A percentile compares a stretch with the other conserved stretches of the same genome.
Evolutionary conservation across 2,888 invertebrate species (phyloP).

Genomic region (Scaptomyza caliginosa): DNA sequence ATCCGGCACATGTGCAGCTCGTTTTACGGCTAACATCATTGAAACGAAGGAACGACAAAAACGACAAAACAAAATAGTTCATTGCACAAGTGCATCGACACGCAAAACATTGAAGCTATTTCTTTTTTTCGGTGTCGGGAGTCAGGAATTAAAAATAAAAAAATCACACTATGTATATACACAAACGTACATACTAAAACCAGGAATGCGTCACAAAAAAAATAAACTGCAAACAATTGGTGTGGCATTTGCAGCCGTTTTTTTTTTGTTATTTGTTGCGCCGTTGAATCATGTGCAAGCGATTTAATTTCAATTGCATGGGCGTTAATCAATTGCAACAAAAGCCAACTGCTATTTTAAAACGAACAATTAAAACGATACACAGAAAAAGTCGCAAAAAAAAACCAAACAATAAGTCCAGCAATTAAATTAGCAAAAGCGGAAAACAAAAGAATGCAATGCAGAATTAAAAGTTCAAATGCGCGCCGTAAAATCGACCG

Average conservation of each 20-base stretch:
- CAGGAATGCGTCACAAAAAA: constrained; percentile 21
- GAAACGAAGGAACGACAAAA: constrained; percentile 1
- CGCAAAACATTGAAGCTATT: constrained; percentile 59
- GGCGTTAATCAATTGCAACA: constrained; percentile 70
- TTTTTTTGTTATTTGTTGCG: constrained; percentile 13
- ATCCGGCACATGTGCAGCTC: constrained; percentile 38
- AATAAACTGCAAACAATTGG: constrained; percentile 55
- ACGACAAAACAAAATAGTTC: constrained; percentile 22
- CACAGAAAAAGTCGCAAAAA: constrained; percentile 4
- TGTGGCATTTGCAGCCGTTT: constrained; percentile 28
- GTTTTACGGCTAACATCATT: constrained; percentile 33
- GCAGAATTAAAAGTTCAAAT: constrained; percentile 8
- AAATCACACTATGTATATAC: constrained; percentile 53
- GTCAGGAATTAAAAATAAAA: constrained; percentile 48
- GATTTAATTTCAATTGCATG: constrained; percentile 77
- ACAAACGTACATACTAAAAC: constrained; percentile 16
- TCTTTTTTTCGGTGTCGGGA: constrained; percentile 22
- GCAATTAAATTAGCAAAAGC: constrained; percentile 10
- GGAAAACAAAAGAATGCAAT: background rate
- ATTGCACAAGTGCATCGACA: constrained; percentile 55
- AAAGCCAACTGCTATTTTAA: constrained; percentile 35
- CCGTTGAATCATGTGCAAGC: constrained; percentile 72
- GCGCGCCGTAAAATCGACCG: constrained; percentile 1
- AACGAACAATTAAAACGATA: constrained; percentile 3
- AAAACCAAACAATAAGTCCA: background rate